A percentile compares a stretch with the other conserved stretches of the same genome.
These are phyloP conservation scores for Drosophila macrospina DNA, from an alignment of 2,888 invertebrate genomes.

Conservation along the genomic window DNA sequence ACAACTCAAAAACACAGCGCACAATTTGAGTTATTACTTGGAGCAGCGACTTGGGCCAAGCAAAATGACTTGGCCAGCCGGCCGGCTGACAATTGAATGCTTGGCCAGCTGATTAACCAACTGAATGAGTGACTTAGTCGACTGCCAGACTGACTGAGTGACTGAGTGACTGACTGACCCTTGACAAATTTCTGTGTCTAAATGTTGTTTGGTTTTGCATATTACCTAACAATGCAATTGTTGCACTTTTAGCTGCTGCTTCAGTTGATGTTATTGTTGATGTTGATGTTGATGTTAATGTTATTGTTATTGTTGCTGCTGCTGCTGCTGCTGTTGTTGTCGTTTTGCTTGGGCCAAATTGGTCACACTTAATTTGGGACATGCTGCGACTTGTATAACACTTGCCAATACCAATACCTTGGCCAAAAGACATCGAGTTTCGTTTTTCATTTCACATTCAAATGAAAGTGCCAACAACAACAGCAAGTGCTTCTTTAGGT, in stretches of 20 bases:
- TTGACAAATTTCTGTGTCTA: constrained; percentile 57
- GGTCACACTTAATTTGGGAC: constrained; percentile 55
- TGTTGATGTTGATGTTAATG: constrained; percentile 3
- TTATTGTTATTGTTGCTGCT: neutral
- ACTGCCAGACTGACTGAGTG: neutral
- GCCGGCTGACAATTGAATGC: constrained; percentile 6
- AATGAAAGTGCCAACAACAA: constrained; percentile 43
- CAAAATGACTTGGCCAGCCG: constrained; percentile 16
- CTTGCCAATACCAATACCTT: constrained; percentile 20
- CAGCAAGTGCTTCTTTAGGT: constrained; percentile 2
- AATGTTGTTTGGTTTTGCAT: constrained; percentile 46
- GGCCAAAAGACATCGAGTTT: constrained; percentile 17
- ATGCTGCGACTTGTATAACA: constrained; percentile 50
- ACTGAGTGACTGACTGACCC: constrained; percentile 34
- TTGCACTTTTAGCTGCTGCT: constrained; percentile 9
- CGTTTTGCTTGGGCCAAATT: constrained; percentile 37
- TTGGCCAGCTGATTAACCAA: constrained; percentile 3
- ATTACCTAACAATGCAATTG: constrained; percentile 30
- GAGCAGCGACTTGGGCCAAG: neutral
- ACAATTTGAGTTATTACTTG: constrained; percentile 48
- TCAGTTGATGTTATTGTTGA: constrained; percentile 2
- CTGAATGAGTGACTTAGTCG: neutral
- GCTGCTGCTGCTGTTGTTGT: no score
- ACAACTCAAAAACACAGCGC: constrained; percentile 52
- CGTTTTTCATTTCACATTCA: constrained; percentile 38